phyloP scores from a whole-genome alignment of 2,113 vertebrate genomes.

The Odontophorus gujanensis region DNA sequence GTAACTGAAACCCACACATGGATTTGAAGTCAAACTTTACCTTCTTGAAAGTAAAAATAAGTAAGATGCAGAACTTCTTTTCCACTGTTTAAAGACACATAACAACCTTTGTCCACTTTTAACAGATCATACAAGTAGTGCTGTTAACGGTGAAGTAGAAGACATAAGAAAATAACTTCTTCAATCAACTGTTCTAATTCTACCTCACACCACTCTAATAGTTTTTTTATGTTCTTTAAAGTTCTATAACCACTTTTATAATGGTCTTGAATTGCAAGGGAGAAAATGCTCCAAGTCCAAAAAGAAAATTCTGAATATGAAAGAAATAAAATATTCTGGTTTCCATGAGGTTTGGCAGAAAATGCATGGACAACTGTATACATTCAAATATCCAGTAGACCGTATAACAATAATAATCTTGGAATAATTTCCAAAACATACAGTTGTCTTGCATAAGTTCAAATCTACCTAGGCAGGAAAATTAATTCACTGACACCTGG shows the following conservation, averaged over 20 bases:
- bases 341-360: neutral
- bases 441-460: neutral
- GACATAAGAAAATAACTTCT: conserved; percentile 35
- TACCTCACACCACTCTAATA: conserved; percentile 31
- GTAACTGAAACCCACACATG: neutral
- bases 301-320: conserved; percentile 7
- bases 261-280: neutral
- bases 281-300: neutral
- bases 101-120: neutral
- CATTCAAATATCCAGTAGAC: neutral
- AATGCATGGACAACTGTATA: neutral
- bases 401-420: neutral
- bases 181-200: conserved; percentile 43
- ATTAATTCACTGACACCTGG: neutral
- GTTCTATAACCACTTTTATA: conserved; percentile 12
- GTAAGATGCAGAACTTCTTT: conserved; percentile 8
- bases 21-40: neutral
- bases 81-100: neutral
- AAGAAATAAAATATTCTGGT: neutral
- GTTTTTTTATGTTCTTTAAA: conserved; percentile 25
- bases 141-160: neutral
- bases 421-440: neutral
- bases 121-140: neutral
- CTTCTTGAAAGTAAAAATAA: conserved; percentile 6
- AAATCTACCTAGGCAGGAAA: neutral